Evolutionary conservation across 2,113 vertebrate genomes (phyloP).

Genomic region (Colius striatus): DNA sequence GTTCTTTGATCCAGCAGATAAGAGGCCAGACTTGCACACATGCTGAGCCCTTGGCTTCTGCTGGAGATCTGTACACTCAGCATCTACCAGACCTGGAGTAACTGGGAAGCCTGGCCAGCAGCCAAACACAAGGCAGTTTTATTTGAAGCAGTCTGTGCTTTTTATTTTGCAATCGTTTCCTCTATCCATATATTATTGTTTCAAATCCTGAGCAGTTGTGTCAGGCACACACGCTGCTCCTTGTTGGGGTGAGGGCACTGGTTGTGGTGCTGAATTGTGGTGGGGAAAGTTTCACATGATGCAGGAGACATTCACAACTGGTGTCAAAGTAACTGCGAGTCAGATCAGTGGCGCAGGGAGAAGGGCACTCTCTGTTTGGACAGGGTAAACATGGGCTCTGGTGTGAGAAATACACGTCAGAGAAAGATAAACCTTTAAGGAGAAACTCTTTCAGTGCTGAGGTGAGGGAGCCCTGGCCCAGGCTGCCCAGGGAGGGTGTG

Average conservation of each 20-base stretch:
- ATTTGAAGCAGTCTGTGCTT: not conserved
- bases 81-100: conserved; percentile 46
- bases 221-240: rapidly evolving
- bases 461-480: too few relatives aligned
- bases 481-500: too few relatives aligned
- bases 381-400: not conserved
- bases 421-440: not conserved
- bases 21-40: not conserved
- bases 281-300: not conserved
- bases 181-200: not conserved
- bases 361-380: not conserved
- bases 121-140: conserved; percentile 22
- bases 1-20: conserved; percentile 34
- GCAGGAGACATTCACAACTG: not conserved
- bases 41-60: not conserved
- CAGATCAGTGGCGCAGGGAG: rapidly evolving
- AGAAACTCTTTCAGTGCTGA: not conserved
- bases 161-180: not conserved
- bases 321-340: not conserved
- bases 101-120: not conserved
- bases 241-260: not conserved
- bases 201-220: not conserved
- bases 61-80: conserved; percentile 25
- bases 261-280: conserved; percentile 22
- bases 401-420: not conserved